Evolutionary conservation across 2,113 vertebrate genomes (phyloP), one percentile per base, ranked within the genome.

Genomic region (Mesoclemmys tuberculata): DNA sequence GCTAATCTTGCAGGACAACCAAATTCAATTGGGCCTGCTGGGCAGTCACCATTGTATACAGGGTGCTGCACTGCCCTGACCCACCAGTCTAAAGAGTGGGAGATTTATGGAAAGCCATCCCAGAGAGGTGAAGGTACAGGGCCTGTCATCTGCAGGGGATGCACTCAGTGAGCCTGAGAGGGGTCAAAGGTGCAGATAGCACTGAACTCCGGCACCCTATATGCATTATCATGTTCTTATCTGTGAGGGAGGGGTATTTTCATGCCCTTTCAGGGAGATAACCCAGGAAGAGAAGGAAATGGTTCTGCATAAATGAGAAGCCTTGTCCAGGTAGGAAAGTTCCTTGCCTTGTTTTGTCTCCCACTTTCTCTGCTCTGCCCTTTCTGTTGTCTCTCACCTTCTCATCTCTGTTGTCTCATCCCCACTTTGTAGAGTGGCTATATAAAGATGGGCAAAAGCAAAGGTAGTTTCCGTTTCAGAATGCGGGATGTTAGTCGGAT

Each of bases 331-430:
- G 83, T 10, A 95, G 51, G 8, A 92, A 90, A 83, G 78, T 6
- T 78, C 5, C 7, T 31, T 58, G 24, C 48, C 16, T 71, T 19
- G 9, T 29, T 41, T 82, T 6, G 29, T 35, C 5, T 21, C 21
- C 26, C 22, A 16, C 71, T 6, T 8, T 68, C 41, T 77, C 38
- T 51, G 22, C 16, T 5, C 8, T 2, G 58, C 21, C 16, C 5
- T 85, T 87, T 54, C 54, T 56, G 78, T 41, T 52, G 26, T 52
- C 22, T 19, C 88, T 61, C 12, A 84, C 2, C 7, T 6, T 56
- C 58, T 82, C 6, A 75, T 93, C 90, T 29, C 80, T 8, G 3
- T 96, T 92, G 80, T 61, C 78, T 83, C 64, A 83, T 85, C 89
- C 29, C 4, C 12, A 88, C 81, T 84, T 51, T 85, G 19, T 58